Evolutionary conservation across 2,113 vertebrate genomes (phyloP).

Genomic region (Gymnorhina tibicen): DNA sequence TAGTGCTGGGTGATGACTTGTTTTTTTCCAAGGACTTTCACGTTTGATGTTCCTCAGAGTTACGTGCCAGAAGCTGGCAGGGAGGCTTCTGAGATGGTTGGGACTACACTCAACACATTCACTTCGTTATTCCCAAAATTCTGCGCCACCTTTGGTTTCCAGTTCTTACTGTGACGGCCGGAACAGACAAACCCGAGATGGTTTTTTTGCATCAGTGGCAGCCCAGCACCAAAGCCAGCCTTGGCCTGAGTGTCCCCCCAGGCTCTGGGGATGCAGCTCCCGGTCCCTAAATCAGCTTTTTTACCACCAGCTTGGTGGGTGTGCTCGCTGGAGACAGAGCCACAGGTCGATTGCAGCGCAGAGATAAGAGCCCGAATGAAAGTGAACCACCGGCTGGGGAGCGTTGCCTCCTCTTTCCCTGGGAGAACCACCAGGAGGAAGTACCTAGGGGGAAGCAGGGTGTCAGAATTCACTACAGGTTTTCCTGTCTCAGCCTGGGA

Average conservation of each 20-base stretch:
- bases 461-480: neutral
- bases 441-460: neutral
- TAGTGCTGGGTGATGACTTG: neutral
- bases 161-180: neutral
- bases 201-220: neutral
- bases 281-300: neutral
- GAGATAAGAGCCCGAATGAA: conserved; percentile 57
- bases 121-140: neutral
- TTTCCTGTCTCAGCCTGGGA: neutral
- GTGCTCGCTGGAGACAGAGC: neutral
- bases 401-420: neutral
- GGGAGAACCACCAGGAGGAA: neutral
- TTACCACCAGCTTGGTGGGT: neutral
- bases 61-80: neutral
- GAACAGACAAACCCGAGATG: neutral
- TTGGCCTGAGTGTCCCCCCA: neutral
- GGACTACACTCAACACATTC: neutral
- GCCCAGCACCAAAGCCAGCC: neutral
- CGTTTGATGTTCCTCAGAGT: neutral
- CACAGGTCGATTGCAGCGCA: neutral
- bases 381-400: conserved; percentile 12
- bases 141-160: neutral
- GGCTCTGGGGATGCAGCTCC: neutral
- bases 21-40: neutral
- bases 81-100: neutral